These are phyloP conservation scores for Mnemiopsis leidyi DNA, from an alignment of 37 sponge, comb jelly and placozoan species.

Conservation along the genomic window DNA sequence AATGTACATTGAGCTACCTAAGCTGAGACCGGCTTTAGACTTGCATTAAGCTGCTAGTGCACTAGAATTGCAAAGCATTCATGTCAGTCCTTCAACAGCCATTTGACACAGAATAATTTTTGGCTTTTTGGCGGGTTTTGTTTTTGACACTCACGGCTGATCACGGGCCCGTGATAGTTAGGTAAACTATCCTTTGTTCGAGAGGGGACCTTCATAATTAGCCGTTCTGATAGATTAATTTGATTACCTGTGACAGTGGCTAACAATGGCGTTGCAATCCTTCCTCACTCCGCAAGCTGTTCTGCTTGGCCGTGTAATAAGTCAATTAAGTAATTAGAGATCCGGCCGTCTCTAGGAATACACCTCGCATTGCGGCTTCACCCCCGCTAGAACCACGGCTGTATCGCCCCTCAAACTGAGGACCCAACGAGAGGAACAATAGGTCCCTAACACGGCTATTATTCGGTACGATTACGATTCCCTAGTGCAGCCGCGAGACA, in stretches of 20 bases:
- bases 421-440: not conserved
- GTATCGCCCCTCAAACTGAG: not conserved
- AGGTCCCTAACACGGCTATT: slow-evolving; percentile 8
- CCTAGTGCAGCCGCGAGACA: not conserved
- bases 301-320: not conserved
- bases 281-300: not conserved
- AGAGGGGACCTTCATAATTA: not conserved
- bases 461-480: slow-evolving; percentile 2
- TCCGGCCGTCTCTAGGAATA: not conserved
- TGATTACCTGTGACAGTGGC: not conserved
- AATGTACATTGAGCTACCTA: too few relatives aligned
- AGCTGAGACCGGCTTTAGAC: too few relatives aligned
- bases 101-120: too few relatives aligned
- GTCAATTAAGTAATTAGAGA: not conserved
- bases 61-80: too few relatives aligned
- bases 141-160: too few relatives aligned
- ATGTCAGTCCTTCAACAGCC: too few relatives aligned
- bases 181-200: too few relatives aligned
- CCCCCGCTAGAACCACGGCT: not conserved
- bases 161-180: too few relatives aligned
- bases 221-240: not conserved
- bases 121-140: too few relatives aligned
- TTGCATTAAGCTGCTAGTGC: too few relatives aligned
- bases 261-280: not conserved
- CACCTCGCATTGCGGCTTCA: not conserved